Conservation (phyloP, 2,888 invertebrate species). For the Sinelater perroti region DNA sequence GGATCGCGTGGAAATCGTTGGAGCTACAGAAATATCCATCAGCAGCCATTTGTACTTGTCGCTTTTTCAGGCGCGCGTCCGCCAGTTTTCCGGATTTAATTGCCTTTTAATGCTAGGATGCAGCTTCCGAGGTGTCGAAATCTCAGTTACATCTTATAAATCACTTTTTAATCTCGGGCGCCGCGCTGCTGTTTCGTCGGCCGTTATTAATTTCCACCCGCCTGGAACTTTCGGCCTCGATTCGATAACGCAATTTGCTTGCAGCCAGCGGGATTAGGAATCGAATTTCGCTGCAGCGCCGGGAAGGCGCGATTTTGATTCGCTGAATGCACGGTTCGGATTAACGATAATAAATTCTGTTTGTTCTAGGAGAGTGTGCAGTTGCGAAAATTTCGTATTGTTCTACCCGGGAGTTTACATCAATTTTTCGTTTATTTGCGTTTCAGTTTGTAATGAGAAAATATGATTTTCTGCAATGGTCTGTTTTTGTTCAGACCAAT, state of each 20-base stretch:
- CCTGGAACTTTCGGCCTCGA: constrained; percentile 9
- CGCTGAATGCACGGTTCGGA: no score
- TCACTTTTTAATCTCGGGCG: constrained; percentile 16
- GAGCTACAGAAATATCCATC: no score
- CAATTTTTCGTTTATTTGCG: no score
- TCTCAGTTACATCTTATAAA: constrained; percentile 12
- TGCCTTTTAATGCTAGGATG: constrained; percentile 8
- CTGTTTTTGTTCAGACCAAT: no score
- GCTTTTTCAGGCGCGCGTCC: not conserved
- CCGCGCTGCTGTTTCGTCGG: constrained; percentile 9
- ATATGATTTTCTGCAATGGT: no score
- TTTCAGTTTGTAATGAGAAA: no score
- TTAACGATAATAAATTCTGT: no score
- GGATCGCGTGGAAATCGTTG: no score
- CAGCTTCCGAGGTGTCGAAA: constrained; percentile 8
- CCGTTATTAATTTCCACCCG: constrained; percentile 17
- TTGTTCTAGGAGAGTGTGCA: no score
- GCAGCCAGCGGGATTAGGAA: constrained; percentile 12
- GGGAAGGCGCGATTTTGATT: no score
- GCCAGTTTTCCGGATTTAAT: constrained; percentile 7
- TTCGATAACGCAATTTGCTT: constrained; percentile 18
- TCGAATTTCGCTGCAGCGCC: constrained; percentile 5
- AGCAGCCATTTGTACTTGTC: not conserved
- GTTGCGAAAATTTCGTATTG: no score
- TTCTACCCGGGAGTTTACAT: no score